phyloP scores from a whole-genome alignment of 1,140 invertebrate species.

The Zaprionus kolodkinae region DNA sequence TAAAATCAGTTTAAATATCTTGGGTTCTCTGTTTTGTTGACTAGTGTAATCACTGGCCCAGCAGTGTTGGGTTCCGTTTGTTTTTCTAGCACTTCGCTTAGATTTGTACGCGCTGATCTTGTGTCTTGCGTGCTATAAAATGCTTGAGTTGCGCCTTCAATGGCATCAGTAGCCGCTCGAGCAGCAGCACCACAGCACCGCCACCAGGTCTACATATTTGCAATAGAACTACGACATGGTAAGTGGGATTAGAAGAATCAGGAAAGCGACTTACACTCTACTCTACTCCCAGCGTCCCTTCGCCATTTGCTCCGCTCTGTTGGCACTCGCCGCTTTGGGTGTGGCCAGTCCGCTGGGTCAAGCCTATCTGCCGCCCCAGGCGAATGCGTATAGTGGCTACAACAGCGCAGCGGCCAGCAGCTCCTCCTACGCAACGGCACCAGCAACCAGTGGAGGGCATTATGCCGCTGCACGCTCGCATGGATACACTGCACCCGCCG shows the following conservation, averaged over 20 bases:
- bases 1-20: too few species aligned
- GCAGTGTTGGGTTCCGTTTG: conserved; percentile 50
- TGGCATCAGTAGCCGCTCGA: conserved; percentile 56
- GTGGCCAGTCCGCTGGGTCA: conserved; percentile 53
- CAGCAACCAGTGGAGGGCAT: conserved; percentile 6
- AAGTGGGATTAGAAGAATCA: background rate
- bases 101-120: conserved; percentile 49
- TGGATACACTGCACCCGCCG: conserved; percentile 1
- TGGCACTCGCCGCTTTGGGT: conserved; percentile 35
- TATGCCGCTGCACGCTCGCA: conserved; percentile 20
- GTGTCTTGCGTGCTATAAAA: conserved; percentile 67
- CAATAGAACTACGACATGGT: conserved; percentile 44
- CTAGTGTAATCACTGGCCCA: conserved; percentile 10
- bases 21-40: conserved; percentile 1
- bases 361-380: conserved; percentile 58
- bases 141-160: conserved; percentile 33
- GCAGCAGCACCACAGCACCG: conserved; percentile 34
- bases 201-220: background rate
- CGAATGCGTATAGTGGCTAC: conserved; percentile 53
- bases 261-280: background rate
- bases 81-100: conserved; percentile 49
- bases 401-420: conserved; percentile 35
- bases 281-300: conserved; percentile 42
- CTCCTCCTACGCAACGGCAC: conserved; percentile 22
- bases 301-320: conserved; percentile 22